Percentiles rank a stretch among this genome's conserved stretches.
phyloP scores from a whole-genome alignment of 2,113 vertebrate species.

The Gambusia affinis region DNA sequence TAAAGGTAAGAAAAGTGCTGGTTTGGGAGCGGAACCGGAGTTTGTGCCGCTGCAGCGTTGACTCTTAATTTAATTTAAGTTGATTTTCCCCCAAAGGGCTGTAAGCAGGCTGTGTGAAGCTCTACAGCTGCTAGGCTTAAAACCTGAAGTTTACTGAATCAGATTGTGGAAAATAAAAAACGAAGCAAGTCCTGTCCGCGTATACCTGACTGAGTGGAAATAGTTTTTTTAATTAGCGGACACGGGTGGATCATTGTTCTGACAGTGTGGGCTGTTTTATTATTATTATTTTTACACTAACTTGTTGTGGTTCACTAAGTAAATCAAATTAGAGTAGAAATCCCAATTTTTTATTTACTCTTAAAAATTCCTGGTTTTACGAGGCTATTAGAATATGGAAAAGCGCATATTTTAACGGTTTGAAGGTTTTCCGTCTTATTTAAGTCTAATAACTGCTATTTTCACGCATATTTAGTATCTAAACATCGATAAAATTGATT shows the following conservation, averaged over 20 bases:
- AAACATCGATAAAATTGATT: too few relatives aligned
- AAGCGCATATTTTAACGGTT: background rate
- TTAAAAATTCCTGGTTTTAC: background rate
- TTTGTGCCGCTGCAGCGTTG: background rate
- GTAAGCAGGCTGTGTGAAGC: background rate
- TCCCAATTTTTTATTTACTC: background rate
- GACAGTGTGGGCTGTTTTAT: conserved; percentile 16
- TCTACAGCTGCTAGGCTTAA: background rate
- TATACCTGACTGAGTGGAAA: background rate
- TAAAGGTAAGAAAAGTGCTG: conserved; percentile 87
- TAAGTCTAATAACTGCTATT: too few relatives aligned
- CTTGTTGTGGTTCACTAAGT: conserved; percentile 34
- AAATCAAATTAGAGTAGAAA: background rate
- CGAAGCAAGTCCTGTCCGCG: background rate
- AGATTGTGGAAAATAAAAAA: background rate
- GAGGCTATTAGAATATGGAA: background rate
- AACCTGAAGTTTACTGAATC: too few relatives aligned
- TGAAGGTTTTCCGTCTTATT: background rate
- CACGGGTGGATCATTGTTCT: conserved; percentile 17
- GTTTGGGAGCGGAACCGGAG: background rate
- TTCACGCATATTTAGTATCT: too few relatives aligned
- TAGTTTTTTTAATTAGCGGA: conserved; percentile 38
- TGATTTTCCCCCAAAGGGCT: background rate
- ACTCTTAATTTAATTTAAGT: background rate
- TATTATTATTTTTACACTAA: conserved; percentile 14